A percentile compares a stretch with the other conserved stretches of the same genome.
Conservation (phyloP, 2,797 vertebrate species). For the Avahi laniger region DNA sequence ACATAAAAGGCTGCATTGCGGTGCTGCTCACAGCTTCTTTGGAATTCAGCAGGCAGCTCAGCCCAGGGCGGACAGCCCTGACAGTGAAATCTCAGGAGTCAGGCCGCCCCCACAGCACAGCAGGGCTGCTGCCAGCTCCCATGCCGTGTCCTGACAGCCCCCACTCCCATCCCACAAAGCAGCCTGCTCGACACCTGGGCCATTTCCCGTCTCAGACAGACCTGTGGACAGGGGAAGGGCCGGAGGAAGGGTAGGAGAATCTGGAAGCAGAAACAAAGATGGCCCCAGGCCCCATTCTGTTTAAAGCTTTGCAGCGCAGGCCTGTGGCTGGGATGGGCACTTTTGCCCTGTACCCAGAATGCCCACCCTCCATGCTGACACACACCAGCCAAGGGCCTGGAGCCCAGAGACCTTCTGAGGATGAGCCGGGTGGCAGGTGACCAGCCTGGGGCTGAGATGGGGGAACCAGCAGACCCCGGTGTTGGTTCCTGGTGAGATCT, state of each 20-base stretch:
- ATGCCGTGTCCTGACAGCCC: neutral
- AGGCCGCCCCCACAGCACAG: neutral
- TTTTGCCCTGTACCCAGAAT: fast-evolving
- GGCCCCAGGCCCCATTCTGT: neutral
- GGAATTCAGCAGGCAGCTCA: slow-evolving; percentile 27
- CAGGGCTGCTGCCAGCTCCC: neutral
- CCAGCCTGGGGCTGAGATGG: neutral
- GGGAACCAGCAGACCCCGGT: neutral
- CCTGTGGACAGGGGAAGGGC: neutral
- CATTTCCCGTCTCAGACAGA: neutral
- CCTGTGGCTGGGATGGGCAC: neutral
- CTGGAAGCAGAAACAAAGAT: slow-evolving; percentile 26
- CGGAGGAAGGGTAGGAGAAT: neutral
- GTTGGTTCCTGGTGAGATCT: neutral
- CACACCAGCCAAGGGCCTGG: neutral
- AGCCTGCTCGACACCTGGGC: neutral
- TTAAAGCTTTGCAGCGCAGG: neutral
- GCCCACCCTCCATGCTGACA: neutral
- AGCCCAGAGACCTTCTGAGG: neutral
- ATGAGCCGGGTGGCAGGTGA: neutral
- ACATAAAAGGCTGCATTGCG: slow-evolving; percentile 83
- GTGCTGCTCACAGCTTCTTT: slow-evolving; percentile 10
- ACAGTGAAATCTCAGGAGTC: neutral
- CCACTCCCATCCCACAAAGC: neutral
- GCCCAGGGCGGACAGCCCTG: slow-evolving; percentile 6